Evolutionary conservation across 2,113 vertebrate genomes (phyloP), one percentile per base, ranked within the genome.

Genomic region (Gnathonemus longibarbis): DNA sequence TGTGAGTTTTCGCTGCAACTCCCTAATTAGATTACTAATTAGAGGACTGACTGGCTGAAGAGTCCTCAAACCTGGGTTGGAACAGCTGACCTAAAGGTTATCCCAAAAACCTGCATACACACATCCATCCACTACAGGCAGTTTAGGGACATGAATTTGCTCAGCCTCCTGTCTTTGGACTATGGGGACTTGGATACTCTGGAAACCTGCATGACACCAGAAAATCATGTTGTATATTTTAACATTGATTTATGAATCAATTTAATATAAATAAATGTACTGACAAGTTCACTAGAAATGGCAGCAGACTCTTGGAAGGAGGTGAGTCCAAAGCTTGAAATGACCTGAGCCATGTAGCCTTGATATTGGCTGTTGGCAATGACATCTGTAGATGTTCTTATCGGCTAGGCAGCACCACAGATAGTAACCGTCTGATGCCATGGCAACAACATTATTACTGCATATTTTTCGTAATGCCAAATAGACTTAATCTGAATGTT

Each of bases 291-390:
- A 42, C 74, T 39, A 31, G 31, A 15, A 31, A 77, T 31, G 39
- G 15, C 74, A 80, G 70, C 70, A 27, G 62, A 42, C 35, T 80
- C 13, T 77, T 7, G 15, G 2, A 80, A 80, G 15, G 35, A 80
- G 31, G 13, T 15, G 74, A 80, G 74, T 80, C 13, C 5, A 80
- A 80, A 39, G 70, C 70, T 39, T 77, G 35, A 19, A 31, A 17
- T 80, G 74, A 80, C 35, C 74, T 80, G 35, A 80, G 74, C 17
- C 11, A 19, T 42, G 74, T 80, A 80, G 74, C 74, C 74, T 80
- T 80, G 74, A 80, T 80, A 42, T 80, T 35, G 5, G 74, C 74
- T 80, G 74, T 80, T 80, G 74, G 74, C 74, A 80, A 80, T 80
- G 74, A 80, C 74, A 80, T 42, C 74, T 80, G 74, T 35, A 80